phyloP scores from a whole-genome alignment of 2,888 invertebrate genomes.

The Epistrophe grossulariae region DNA sequence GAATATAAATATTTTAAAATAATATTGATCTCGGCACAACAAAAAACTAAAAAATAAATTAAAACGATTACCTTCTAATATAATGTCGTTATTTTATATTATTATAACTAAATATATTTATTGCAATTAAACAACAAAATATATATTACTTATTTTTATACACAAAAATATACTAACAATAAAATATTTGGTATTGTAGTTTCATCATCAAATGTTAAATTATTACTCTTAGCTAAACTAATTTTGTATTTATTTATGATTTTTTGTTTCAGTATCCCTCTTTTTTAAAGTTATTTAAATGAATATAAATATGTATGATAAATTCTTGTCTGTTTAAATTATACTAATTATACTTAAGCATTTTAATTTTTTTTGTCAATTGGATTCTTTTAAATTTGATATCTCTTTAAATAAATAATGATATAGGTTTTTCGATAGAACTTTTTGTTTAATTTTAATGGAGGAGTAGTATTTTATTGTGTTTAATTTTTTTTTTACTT shows the following conservation, averaged over 20 bases:
- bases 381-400: too few species aligned
- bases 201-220: not conserved
- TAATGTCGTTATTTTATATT: not conserved
- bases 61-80: not conserved
- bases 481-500: not conserved
- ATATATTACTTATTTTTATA: not conserved
- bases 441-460: not conserved
- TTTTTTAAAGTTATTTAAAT: conserved; percentile 20
- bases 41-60: conserved; percentile 11
- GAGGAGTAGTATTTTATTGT: not conserved
- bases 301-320: conserved; percentile 44
- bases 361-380: conserved; percentile 4
- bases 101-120: not conserved
- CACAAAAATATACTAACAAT: conserved; percentile 6
- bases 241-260: conserved; percentile 16
- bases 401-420: too few species aligned
- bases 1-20: too few species aligned
- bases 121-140: not conserved
- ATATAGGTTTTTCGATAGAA: not conserved
- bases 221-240: conserved; percentile 24
- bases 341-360: not conserved
- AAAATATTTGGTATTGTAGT: not conserved
- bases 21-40: too few species aligned
- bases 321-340: not conserved
- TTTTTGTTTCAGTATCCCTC: not conserved